Base-by-base conservation (phyloP, 2,888 invertebrate genomes). In the Stramonita haemastoma region DNA sequence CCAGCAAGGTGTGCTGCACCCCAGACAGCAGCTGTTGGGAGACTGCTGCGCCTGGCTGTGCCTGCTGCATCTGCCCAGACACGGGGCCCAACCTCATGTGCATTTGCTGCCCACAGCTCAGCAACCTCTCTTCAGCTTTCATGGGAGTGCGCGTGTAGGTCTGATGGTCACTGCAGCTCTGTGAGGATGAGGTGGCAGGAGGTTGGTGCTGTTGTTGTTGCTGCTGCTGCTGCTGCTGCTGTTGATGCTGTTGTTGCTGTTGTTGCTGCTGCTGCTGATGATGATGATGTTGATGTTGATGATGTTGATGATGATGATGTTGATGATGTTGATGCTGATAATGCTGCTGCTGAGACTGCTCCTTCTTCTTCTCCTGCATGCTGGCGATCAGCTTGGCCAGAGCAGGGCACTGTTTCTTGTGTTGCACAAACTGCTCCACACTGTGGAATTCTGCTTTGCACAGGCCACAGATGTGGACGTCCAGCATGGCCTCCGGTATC, bases 391-490 rank as follows among this genome's bases (percentile, higher is more conserved):
- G 77, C n/a, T 57, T 85, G 66, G 46, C 79, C 66, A 90, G 77
- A 66, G 84, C 84, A 34, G 92, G 92, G 81, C 94, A 94, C 56
- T 90, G 90, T 34, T 92, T 92, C 89, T 95, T 95, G 92, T 95
- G 95, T 15, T 92, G 87, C 83, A 94, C 90, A 87, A 94, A 94
- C 46, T 92, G 87, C 13, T 92, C 92, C 13, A 94, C 92, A 91
- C 93, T 92, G 90, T 92, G 92, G 89, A 94, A 94, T 90, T 94
- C 92, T 26, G 92, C 90, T n/a, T 92, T 91, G 89, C 95, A 95
- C 19, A 91, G 91, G 32, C 95, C 95, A 92, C 95, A 95, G 46
- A 95, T 95, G 88, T 95, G 95, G 60, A 94, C 92, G 89, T 95
- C 95, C 86, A 91, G 70, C n/a, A 89, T 15, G 56, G 70, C 66